phyloP scores from a whole-genome alignment of 2,113 vertebrate genomes.

The Dendropsophus ebraccatus region DNA sequence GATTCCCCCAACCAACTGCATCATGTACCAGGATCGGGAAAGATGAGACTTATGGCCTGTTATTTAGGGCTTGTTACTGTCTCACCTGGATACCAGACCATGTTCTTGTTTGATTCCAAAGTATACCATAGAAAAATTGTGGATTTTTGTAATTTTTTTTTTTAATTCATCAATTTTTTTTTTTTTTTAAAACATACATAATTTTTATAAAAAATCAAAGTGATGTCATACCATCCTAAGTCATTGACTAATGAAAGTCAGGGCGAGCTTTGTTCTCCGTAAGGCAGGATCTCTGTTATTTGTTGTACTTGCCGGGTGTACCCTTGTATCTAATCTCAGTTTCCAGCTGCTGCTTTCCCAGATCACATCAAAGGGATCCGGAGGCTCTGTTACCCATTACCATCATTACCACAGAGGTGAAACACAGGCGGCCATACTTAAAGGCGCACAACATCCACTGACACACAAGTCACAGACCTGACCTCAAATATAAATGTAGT shows the following conservation, averaged over 20 bases:
- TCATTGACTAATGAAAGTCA: background rate
- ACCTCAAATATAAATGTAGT: no score
- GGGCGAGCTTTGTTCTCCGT: background rate
- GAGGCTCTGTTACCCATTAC: background rate
- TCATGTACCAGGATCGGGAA: background rate
- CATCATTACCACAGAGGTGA: background rate
- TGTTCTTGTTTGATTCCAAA: no score
- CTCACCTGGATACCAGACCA: no score
- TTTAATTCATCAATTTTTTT: no score
- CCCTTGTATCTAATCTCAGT: conserved; percentile 9
- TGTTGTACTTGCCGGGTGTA: background rate
- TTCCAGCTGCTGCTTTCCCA: conserved; percentile 35
- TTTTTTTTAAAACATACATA: no score
- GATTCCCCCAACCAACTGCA: no score
- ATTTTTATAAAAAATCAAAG: no score
- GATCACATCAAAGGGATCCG: conserved; percentile 15
- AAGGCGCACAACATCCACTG: background rate
- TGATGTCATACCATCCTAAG: no score
- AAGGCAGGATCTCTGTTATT: background rate
- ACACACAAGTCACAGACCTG: no score
- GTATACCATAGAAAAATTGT: no score
- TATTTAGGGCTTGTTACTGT: no score
- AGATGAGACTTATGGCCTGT: background rate
- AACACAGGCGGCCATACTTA: background rate
- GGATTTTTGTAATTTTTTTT: no score